Evolutionary conservation across 2,113 vertebrate species (phyloP), one percentile per base, ranked within the genome.

Genomic region (Myrmecophaga tridactyla): DNA sequence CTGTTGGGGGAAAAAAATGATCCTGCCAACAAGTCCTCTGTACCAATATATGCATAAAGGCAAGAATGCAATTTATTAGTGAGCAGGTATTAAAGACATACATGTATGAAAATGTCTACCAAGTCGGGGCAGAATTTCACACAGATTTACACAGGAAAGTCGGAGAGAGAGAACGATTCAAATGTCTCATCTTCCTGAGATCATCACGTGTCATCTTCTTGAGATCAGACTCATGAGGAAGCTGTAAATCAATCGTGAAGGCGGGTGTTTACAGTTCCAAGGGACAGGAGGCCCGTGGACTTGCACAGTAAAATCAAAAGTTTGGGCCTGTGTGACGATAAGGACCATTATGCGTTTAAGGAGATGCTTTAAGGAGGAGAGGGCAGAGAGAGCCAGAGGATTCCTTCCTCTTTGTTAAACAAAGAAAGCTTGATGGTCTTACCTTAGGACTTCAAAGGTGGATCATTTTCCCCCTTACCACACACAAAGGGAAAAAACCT

Each of bases 391-490:
- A 94, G 48, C 36, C 15, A 3, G 58, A 75, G 34, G 29, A 48
- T 29, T 34, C 85, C 70, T 41, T 70, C 48, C n/a, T 77, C 43
- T 63, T 60, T 9, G 4, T 53, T 78, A 72, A 87, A 75, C 67
- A 29, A 25, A 84, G 51, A 48, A 8, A n/a, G 41, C 18, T 23
- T 27, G 13, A 46, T 86, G 76, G 36, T 58, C 53, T 23, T 2
- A 43, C 85, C 78, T 90, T 86, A 72, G 48, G 43, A 1, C 77
- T n/a, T 86, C 86, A 80, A 91, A 43, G 36, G 51, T 76, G n/a
- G 53, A 56, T 21, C 53, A 21, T 21, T 56, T 56, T 56, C 17
- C 12, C 12, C 77, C 41, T 85, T 78, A 46, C 56, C 76, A 82
- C 51, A 95, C 85, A 65, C 73, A 90, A 17, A 62, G n/a, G 8